phyloP scores from a whole-genome alignment of 2,113 vertebrate genomes.

The Sinocyclocheilus rhinocerous region DNA sequence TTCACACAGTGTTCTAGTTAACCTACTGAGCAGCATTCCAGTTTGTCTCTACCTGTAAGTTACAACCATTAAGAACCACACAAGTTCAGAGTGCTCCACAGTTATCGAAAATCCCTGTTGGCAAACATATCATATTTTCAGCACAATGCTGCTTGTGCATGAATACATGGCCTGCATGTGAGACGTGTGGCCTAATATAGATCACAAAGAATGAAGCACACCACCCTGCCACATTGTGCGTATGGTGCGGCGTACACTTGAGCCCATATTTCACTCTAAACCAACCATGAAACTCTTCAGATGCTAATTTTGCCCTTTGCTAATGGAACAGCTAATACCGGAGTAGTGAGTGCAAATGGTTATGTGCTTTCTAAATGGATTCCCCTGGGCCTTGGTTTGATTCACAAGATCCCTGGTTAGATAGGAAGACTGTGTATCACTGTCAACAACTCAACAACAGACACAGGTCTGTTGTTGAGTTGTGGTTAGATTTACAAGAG shows the following conservation, averaged over 20 bases:
- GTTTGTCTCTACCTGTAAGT: constrained; percentile 4
- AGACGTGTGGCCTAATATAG: background rate
- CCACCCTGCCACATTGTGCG: background rate
- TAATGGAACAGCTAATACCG: constrained; percentile 20
- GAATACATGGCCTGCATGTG: background rate
- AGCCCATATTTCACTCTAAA: constrained; percentile 44
- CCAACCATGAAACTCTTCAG: background rate
- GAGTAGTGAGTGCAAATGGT: background rate
- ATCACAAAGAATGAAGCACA: background rate
- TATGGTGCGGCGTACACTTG: background rate
- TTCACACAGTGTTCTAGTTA: constrained; percentile 52
- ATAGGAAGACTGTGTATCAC: background rate
- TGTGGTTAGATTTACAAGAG: constrained; percentile 22
- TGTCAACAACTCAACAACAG: too few species aligned
- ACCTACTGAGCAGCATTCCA: constrained; percentile 49
- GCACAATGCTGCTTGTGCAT: background rate
- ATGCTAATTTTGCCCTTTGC: constrained; percentile 25
- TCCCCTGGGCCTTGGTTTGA: constrained; percentile 8
- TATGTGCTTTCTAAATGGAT: constrained; percentile 16
- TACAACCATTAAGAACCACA: constrained; percentile 54
- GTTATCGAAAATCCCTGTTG: background rate
- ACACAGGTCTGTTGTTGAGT: constrained; percentile 38
- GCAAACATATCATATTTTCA: background rate
- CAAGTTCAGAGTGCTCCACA: constrained; percentile 34
- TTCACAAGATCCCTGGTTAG: constrained; percentile 23